A percentile compares a stretch with the other conserved stretches of the same genome.
These are phyloP conservation scores for Geodia barretti DNA, from an alignment of 37 sponge, comb jelly and placozoan genomes.

Conservation along the genomic window DNA sequence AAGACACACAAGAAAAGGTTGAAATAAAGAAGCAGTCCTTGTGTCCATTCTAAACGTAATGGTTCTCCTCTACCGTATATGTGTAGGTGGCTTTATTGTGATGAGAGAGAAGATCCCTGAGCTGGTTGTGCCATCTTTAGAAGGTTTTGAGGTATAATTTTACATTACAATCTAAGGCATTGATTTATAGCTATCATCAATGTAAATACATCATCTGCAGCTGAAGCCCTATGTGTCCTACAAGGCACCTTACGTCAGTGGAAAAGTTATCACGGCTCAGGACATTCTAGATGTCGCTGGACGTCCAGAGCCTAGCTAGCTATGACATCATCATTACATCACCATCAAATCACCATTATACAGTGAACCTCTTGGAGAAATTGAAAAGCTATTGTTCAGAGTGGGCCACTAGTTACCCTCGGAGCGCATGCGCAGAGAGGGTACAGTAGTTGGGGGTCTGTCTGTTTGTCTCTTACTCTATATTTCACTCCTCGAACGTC, in stretches of 20 bases:
- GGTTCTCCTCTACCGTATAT: not conserved
- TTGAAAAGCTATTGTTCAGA: too few relatives aligned
- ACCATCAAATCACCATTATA: not conserved
- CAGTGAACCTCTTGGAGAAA: too few relatives aligned
- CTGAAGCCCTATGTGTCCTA: slow-evolving; percentile 72
- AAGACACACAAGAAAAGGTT: slow-evolving; percentile 59
- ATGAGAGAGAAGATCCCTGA: slow-evolving; percentile 40
- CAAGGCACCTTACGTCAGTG: slow-evolving; percentile 39
- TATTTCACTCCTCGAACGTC: too few relatives aligned
- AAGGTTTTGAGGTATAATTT: slow-evolving; percentile 43
- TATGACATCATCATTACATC: not conserved
- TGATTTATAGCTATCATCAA: not conserved
- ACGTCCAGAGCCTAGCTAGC: not conserved
- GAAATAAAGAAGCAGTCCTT: slow-evolving; percentile 1
- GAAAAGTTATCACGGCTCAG: slow-evolving; percentile 39
- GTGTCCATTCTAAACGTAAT: too few relatives aligned
- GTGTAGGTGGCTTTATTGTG: slow-evolving; percentile 45
- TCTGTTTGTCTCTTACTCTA: too few relatives aligned
- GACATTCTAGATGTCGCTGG: slow-evolving; percentile 42
- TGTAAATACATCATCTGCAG: slow-evolving; percentile 11
- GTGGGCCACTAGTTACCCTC: too few relatives aligned
- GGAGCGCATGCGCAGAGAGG: too few relatives aligned
- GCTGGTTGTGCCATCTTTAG: slow-evolving; percentile 59
- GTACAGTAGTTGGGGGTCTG: too few relatives aligned
- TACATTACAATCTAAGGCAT: not conserved